phyloP scores from a whole-genome alignment of 2,888 invertebrate genomes.

The Parapristionchus giblindavisi region DNA sequence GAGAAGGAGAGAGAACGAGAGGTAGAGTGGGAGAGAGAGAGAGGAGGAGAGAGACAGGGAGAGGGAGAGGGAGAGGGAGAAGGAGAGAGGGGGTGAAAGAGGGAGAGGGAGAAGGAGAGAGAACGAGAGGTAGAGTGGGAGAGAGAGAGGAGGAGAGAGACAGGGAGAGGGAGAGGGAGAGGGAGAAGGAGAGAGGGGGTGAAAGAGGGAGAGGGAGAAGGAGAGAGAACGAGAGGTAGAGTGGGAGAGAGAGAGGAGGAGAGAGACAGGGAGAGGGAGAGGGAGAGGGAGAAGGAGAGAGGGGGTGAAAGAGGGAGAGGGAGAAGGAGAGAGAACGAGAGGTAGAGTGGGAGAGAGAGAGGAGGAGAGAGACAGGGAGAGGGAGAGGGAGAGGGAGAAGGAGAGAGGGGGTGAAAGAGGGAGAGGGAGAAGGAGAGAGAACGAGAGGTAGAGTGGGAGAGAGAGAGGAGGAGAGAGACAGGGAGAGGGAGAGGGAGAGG shows the following conservation, averaged over 20 bases:
- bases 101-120: background rate
- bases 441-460: too few relatives aligned
- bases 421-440: background rate
- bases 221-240: too few relatives aligned
- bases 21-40: background rate
- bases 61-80: background rate
- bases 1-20: too few relatives aligned
- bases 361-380: too few relatives aligned
- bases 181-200: conserved; percentile 1
- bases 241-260: too few relatives aligned
- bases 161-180: background rate
- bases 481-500: background rate
- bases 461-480: too few relatives aligned
- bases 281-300: conserved; percentile 19
- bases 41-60: background rate
- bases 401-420: background rate
- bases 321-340: too few relatives aligned
- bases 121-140: background rate
- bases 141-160: too few relatives aligned
- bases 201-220: background rate
- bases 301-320: background rate
- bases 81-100: background rate
- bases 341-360: too few relatives aligned
- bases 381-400: background rate
- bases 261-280: too few relatives aligned